Evolutionary conservation across 2,113 vertebrate species (phyloP).

Genomic region (Rhadina sibilatrix): DNA sequence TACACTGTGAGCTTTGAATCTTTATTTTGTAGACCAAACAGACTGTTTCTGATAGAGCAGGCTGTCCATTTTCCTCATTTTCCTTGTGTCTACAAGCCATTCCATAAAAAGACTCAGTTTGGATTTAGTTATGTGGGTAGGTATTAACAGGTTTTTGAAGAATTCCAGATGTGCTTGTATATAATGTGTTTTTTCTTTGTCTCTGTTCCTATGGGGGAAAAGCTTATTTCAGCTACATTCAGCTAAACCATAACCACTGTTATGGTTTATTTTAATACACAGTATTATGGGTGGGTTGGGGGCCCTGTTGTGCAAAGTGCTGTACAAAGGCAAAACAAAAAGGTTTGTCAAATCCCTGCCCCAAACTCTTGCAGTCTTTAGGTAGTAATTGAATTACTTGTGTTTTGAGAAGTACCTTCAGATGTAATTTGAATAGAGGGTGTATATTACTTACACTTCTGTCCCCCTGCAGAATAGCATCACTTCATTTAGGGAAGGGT

Average conservation of each 20-base stretch:
- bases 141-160: background rate
- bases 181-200: background rate
- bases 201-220: background rate
- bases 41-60: background rate
- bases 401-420: background rate
- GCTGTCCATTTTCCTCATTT: background rate
- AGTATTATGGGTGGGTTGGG: background rate
- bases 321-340: background rate
- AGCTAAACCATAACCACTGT: background rate
- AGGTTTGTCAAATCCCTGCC: background rate
- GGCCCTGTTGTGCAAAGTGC: background rate
- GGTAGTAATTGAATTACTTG: background rate
- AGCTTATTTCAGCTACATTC: background rate
- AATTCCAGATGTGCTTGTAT: background rate
- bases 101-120: background rate
- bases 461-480: background rate
- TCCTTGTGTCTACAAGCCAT: background rate
- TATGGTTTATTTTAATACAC: background rate
- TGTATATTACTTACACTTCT: background rate
- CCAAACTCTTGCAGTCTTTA: background rate
- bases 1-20: background rate
- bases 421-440: background rate
- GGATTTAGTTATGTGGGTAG: background rate
- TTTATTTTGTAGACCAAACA: background rate
- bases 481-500: background rate